Percentiles rank a stretch among this genome's conserved stretches.
Conservation (phyloP, 1,140 invertebrate species). For the Drosophila erecta region DNA sequence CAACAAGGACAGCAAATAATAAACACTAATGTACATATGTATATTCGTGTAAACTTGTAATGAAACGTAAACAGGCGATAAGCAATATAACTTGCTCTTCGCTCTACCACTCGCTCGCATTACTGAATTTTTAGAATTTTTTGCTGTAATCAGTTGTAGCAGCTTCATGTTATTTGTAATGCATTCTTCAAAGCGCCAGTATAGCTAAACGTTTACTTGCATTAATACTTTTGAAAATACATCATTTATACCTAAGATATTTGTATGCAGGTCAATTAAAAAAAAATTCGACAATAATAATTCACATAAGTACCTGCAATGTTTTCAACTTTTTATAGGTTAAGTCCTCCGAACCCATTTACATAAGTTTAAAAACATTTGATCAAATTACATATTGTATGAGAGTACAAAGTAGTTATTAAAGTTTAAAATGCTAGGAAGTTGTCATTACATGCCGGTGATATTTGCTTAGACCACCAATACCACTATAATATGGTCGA, state of each 20-base stretch:
- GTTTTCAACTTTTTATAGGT: not conserved
- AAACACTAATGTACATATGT: slow-evolving; percentile 57
- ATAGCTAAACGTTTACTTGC: not conserved
- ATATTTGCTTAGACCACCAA: not conserved
- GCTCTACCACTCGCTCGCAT: not conserved
- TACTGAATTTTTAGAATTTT: not conserved
- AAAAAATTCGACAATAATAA: not conserved
- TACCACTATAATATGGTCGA: not conserved
- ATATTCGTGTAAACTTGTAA: slow-evolving; percentile 29
- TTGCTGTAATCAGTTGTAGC: slow-evolving; percentile 18
- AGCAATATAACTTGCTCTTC: slow-evolving; percentile 29
- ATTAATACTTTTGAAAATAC: not conserved
- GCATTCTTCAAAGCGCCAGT: not conserved
- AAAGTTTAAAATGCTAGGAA: not conserved
- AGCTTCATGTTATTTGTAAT: not conserved
- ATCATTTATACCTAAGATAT: not conserved
- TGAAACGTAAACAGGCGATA: slow-evolving; percentile 72
- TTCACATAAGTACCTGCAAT: not conserved
- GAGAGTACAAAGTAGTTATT: too few species aligned
- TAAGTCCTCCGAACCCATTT: too few species aligned
- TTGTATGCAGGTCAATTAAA: not conserved
- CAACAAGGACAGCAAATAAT: slow-evolving; percentile 45
- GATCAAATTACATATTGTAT: too few species aligned
- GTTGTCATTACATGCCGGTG: too few species aligned
- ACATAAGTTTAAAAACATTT: too few species aligned